Conservation (phyloP, 2,888 invertebrate genomes). For the Eilema caniola region DNA sequence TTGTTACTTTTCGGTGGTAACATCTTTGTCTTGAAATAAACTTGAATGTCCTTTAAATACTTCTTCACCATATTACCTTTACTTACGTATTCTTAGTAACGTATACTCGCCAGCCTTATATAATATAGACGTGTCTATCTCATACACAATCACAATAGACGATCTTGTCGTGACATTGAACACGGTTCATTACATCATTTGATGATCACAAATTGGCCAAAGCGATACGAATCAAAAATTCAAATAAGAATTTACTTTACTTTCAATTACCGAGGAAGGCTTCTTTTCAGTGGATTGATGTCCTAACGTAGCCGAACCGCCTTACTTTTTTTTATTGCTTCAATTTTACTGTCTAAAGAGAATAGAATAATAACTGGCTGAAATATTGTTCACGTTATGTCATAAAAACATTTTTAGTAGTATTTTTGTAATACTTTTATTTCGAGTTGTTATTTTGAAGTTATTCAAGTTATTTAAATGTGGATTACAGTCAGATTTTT, state of each 20-base stretch:
- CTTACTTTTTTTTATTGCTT: not conserved
- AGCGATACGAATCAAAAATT: not conserved
- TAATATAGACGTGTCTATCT: not conserved
- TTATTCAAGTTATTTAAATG: not conserved
- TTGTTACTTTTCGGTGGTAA: too few relatives aligned
- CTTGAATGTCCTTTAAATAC: not conserved
- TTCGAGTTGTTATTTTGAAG: not conserved
- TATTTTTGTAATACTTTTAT: not conserved
- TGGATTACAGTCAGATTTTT: not conserved
- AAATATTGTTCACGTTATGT: not conserved
- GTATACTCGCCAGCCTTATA: not conserved
- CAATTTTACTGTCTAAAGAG: not conserved
- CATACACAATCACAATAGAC: not conserved
- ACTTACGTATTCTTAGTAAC: not conserved
- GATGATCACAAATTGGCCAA: slow-evolving; percentile 11
- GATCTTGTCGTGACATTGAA: not conserved
- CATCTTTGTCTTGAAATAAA: not conserved
- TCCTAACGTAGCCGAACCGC: not conserved
- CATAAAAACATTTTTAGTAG: not conserved
- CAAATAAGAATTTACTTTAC: not conserved
- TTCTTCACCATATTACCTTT: not conserved
- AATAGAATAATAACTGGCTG: not conserved
- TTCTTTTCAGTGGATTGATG: not conserved
- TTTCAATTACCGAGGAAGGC: not conserved
- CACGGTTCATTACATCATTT: slow-evolving; percentile 6